Conservation (phyloP, 2,797 vertebrate species). For the Acanthopagrus latus region DNA sequence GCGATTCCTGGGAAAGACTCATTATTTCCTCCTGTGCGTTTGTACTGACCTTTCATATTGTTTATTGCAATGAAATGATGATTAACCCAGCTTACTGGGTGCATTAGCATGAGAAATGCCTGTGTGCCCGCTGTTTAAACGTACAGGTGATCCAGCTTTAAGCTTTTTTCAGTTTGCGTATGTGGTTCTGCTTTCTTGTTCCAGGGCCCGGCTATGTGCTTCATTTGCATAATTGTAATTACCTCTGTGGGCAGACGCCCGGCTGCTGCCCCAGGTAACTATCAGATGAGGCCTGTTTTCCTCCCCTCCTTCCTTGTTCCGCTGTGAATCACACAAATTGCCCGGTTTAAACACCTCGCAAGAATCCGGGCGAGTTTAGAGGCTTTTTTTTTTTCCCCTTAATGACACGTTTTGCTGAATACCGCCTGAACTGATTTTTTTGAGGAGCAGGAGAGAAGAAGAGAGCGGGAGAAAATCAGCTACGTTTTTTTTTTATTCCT, state of each 20-base stretch:
- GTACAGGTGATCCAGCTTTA: slow-evolving; percentile 45
- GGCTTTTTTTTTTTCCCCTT: slow-evolving; percentile 49
- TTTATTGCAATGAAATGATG: slow-evolving; percentile 45
- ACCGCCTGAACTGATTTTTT: slow-evolving; percentile 48
- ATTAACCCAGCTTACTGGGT: slow-evolving; percentile 40
- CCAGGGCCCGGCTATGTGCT: slow-evolving; percentile 46
- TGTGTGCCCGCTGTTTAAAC: slow-evolving; percentile 26
- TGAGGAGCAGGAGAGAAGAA: slow-evolving; percentile 25
- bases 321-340: slow-evolving; percentile 74
- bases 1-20: slow-evolving; percentile 37
- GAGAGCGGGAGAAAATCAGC: slow-evolving; percentile 30
- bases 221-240: slow-evolving; percentile 86
- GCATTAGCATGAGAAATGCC: slow-evolving; percentile 57
- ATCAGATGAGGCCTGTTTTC: slow-evolving; percentile 65
- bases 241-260: slow-evolving; percentile 74
- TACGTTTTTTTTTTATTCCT: slow-evolving; percentile 41
- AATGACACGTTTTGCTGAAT: slow-evolving; percentile 73
- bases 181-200: slow-evolving; percentile 70
- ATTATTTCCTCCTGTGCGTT: slow-evolving; percentile 38
- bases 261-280: slow-evolving; percentile 76
- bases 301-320: slow-evolving; percentile 48
- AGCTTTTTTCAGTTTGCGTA: slow-evolving; percentile 56
- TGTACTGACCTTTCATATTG: slow-evolving; percentile 11
- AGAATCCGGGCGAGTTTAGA: slow-evolving; percentile 51
- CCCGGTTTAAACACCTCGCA: slow-evolving; percentile 54